Evolutionary conservation across 1,140 invertebrate species (phyloP).

Genomic region (Neodiprion virginianus): DNA sequence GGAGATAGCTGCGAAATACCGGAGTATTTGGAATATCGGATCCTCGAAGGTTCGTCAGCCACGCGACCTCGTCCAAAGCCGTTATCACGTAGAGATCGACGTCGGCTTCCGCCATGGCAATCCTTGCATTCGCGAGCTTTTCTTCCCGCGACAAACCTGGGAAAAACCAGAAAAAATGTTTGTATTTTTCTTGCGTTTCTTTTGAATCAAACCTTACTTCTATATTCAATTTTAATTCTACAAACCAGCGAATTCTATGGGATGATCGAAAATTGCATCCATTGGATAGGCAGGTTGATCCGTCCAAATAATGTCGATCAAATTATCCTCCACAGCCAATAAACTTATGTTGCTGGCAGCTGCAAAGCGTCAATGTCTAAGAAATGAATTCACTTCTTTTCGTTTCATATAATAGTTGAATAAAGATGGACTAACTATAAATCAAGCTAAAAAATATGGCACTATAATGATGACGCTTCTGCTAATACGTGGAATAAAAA

Average conservation of each 20-base stretch:
- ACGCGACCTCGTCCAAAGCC: slow-evolving; percentile 71
- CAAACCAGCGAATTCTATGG: slow-evolving; percentile 62
- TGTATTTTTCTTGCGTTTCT: background rate
- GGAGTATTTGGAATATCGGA: slow-evolving; percentile 73
- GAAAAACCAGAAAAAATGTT: slow-evolving; percentile 9
- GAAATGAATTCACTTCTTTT: too few species aligned
- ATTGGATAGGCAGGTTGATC: slow-evolving; percentile 53
- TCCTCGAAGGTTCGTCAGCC: slow-evolving; percentile 76
- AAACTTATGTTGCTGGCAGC: slow-evolving; percentile 56
- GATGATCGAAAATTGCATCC: slow-evolving; percentile 57
- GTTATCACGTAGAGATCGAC: slow-evolving; percentile 64
- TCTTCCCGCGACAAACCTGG: slow-evolving; percentile 55
- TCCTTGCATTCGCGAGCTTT: slow-evolving; percentile 59
- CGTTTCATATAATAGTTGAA: too few species aligned
- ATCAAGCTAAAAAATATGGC: too few species aligned
- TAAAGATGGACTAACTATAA: too few species aligned
- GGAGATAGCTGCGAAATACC: slow-evolving; percentile 69
- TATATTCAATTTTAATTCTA: background rate
- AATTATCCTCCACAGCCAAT: slow-evolving; percentile 60
- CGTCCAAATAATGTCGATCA: slow-evolving; percentile 68
- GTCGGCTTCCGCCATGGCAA: slow-evolving; percentile 58
- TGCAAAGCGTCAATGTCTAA: slow-evolving; percentile 26
- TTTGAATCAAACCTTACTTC: background rate
- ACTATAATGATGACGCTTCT: too few species aligned
- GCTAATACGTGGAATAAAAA: too few species aligned